Base-by-base conservation (phyloP, 1,140 invertebrate genomes). In the Aphelenchoides besseyi region DNA sequence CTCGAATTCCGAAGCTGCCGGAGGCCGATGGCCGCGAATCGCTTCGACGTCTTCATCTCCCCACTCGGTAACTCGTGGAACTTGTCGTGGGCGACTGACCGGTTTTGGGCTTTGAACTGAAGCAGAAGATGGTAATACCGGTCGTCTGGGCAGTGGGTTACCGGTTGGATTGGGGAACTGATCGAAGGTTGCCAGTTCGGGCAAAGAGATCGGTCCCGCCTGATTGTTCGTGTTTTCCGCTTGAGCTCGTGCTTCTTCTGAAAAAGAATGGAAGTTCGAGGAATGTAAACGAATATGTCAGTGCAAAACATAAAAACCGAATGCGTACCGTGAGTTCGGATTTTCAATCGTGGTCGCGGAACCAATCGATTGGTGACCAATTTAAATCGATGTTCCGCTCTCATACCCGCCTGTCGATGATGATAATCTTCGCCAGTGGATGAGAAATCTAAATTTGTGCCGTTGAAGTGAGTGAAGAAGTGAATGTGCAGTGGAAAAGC, bases 281-380 rank as follows among this genome's bases (percentile, higher is more conserved):
- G 36, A 69, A 37, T 12, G 23, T 16, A 12, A 9, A 64, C n/a
- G 2, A 35, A 1, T 54, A 35, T 12, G 16, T 12, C 23, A 64
- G 1, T 53, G 23, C 29, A n/a, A 23, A 64, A 64, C 62, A 9
- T 33, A 64, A 64, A 1, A 33, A 64, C 23, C 18, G 18, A 5
- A 36, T 36, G 3, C 18, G 63, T 70, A 76, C 79, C 73, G 2
- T 78, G 76, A 57, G 67, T 37, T 18, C 76, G 54, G 29, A 78
- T 78, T 37, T 67, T 74, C 23, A 78, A 54, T 16, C 76, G 53
- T 18, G 76, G 76, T 18, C 76, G 57, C 35, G 69, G 78, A 36
- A 54, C 61, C 33, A 78, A 54, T 72, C 74, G 76, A 37, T 75
- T 80, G 9, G 71, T 71, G n/a, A 70, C 69, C 12, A 78, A 57